phyloP scores from a whole-genome alignment of 2,888 invertebrate species.

The Itoplectis maculator region DNA sequence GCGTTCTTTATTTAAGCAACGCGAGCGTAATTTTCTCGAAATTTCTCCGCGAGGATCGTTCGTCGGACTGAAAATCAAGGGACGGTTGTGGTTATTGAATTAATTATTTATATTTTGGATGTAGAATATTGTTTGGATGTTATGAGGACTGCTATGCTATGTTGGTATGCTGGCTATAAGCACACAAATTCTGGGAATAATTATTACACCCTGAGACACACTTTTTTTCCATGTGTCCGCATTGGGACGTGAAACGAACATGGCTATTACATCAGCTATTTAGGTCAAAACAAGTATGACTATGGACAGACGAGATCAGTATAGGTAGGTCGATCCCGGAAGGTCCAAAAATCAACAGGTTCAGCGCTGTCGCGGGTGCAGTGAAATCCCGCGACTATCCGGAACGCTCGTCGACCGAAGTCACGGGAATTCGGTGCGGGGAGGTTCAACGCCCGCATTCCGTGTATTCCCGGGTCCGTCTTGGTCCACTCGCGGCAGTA shows the following conservation, averaged over 20 bases:
- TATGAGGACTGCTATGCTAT: no score
- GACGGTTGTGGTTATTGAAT: no score
- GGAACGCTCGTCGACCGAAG: constrained; percentile 40
- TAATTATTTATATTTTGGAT: background rate
- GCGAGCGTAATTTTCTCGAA: background rate
- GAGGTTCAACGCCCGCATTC: constrained; percentile 46
- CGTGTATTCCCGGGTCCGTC: constrained; percentile 33
- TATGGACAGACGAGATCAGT: no score
- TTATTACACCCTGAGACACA: no score
- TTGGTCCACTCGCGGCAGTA: constrained; percentile 8
- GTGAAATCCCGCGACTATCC: background rate
- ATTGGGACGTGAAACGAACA: no score
- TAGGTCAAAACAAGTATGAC: no score
- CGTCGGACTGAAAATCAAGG: background rate
- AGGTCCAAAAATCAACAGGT: background rate
- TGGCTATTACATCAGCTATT: no score
- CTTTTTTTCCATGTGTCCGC: no score
- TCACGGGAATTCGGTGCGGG: constrained; percentile 55
- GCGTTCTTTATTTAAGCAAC: background rate
- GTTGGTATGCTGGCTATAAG: no score
- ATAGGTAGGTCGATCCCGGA: no score
- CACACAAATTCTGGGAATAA: no score
- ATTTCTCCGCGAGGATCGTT: background rate
- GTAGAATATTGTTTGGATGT: no score
- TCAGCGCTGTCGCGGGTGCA: background rate